Evolutionary conservation across 2,888 invertebrate species (phyloP).

Genomic region (Cataglyphis rosenhaueri): DNA sequence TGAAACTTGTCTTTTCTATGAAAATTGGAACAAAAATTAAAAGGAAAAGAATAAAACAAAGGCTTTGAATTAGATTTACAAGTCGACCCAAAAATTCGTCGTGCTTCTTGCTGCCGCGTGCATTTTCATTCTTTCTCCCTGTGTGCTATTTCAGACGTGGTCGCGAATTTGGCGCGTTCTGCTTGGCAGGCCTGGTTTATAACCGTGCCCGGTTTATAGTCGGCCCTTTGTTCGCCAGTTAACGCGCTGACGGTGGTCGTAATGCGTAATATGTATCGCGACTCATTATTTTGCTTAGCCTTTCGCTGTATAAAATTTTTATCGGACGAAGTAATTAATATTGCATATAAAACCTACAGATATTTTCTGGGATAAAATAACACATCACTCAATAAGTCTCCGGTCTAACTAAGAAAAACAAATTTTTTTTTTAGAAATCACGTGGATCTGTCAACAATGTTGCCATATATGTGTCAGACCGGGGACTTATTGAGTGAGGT

Average conservation of each 20-base stretch:
- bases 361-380: background rate
- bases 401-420: too few relatives aligned
- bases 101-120: background rate
- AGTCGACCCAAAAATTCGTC: background rate
- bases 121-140: background rate
- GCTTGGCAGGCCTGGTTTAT: slow-evolving; percentile 56
- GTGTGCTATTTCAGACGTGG: slow-evolving; percentile 48
- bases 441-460: too few relatives aligned
- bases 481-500: too few relatives aligned
- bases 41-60: background rate
- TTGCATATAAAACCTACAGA: background rate
- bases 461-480: too few relatives aligned
- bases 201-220: slow-evolving; percentile 61
- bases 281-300: slow-evolving; percentile 23
- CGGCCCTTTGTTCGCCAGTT: slow-evolving; percentile 66
- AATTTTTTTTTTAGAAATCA: too few relatives aligned
- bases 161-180: slow-evolving; percentile 53
- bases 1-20: background rate
- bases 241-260: slow-evolving; percentile 48
- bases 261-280: slow-evolving; percentile 30
- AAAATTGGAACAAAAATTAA: background rate
- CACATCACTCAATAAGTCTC: too few relatives aligned
- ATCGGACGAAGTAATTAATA: slow-evolving; percentile 18
- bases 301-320: slow-evolving; percentile 3
- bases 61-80: background rate